phyloP scores from a whole-genome alignment of 2,797 vertebrate genomes.

The Paguma larvata region DNA sequence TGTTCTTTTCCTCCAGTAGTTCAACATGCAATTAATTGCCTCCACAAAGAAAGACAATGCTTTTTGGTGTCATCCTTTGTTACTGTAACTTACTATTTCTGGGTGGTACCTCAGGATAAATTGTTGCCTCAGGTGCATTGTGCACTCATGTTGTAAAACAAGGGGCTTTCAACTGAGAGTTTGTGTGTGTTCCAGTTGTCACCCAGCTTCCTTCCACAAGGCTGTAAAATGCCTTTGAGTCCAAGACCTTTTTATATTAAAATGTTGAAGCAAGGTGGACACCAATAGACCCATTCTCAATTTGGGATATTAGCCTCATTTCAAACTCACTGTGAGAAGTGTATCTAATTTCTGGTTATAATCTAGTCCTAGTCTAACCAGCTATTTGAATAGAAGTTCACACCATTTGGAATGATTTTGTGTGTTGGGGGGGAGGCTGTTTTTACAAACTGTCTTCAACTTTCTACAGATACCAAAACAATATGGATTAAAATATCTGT shows the following conservation, averaged over 20 bases:
- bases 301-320: conserved; percentile 60
- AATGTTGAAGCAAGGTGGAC: conserved; percentile 14
- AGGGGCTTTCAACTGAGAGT: conserved; percentile 70
- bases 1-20: conserved; percentile 29
- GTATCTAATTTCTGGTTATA: conserved; percentile 73
- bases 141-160: conserved; percentile 76
- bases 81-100: conserved; percentile 12
- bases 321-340: conserved; percentile 55
- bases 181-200: conserved; percentile 77
- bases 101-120: conserved; percentile 77
- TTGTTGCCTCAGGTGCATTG: conserved; percentile 69
- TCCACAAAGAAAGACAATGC: conserved; percentile 77
- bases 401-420: conserved; percentile 66
- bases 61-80: conserved; percentile 78
- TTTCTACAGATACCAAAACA: conserved; percentile 72
- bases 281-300: conserved; percentile 60
- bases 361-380: conserved; percentile 74
- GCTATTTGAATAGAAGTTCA: conserved; percentile 67
- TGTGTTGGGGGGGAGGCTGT: not conserved
- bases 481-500: conserved; percentile 83
- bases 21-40: conserved; percentile 72
- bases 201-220: conserved; percentile 65
- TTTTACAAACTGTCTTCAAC: conserved; percentile 75
- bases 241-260: conserved; percentile 67
- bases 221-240: conserved; percentile 69